Conservation (phyloP, 92 coral and sea anemone genomes). For the Chrysogorgia sp. region DNA sequence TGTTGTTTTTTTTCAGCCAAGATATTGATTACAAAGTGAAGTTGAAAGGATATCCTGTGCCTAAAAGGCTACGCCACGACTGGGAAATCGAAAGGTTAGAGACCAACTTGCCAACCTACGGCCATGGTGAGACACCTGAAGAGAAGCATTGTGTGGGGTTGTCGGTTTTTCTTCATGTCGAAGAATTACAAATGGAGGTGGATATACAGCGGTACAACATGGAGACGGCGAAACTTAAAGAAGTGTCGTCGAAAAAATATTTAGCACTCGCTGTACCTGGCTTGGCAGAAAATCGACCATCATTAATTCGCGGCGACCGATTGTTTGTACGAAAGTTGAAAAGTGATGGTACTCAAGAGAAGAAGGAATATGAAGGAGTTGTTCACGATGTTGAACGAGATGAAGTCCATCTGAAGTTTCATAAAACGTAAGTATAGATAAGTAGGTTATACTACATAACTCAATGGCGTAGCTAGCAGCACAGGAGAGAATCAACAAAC, state of each 20-base stretch:
- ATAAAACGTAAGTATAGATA: no score
- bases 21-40: constrained; percentile 37
- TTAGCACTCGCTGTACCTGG: constrained; percentile 90
- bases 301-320: constrained; percentile 70
- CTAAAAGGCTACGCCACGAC: constrained; percentile 48
- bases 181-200: constrained; percentile 80
- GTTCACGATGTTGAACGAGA: constrained; percentile 62
- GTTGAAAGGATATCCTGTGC: constrained; percentile 52
- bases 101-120: background rate
- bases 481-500: no score
- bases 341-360: constrained; percentile 46
- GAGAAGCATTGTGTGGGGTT: constrained; percentile 58
- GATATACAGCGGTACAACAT: constrained; percentile 71
- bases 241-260: no score
- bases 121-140: constrained; percentile 62
- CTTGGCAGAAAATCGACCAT: constrained; percentile 76
- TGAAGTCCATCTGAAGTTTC: constrained; percentile 62
- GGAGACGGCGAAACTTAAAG: constrained; percentile 50
- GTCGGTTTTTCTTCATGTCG: constrained; percentile 68
- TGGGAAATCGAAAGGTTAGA: constrained; percentile 43
- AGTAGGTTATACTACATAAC: no score
- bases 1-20: no score
- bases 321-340: constrained; percentile 57
- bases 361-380: constrained; percentile 67
- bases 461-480: no score